These are phyloP conservation scores for Chirona hameri DNA, from an alignment of 2,888 invertebrate species.

Conservation along the genomic window DNA sequence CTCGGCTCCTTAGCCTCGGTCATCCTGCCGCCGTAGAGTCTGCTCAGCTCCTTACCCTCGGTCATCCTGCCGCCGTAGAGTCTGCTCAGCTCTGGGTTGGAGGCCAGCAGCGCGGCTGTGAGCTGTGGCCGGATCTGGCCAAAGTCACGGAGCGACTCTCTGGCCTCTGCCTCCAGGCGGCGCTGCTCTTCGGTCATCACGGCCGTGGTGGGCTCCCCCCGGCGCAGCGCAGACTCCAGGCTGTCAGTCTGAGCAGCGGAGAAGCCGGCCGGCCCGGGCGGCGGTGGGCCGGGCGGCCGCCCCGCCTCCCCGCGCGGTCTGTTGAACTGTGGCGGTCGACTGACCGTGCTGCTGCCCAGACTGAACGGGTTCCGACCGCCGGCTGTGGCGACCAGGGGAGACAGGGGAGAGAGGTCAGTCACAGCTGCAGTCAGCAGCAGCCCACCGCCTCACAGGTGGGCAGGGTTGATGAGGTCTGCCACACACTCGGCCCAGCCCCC, in stretches of 20 bases:
- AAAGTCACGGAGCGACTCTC: background rate
- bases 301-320: background rate
- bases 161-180: background rate
- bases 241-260: background rate
- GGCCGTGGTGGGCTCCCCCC: background rate
- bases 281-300: background rate
- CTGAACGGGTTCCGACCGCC: background rate
- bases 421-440: too few relatives aligned
- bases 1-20: background rate
- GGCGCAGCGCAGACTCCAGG: background rate
- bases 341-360: too few relatives aligned
- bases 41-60: background rate
- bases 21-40: background rate
- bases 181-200: background rate
- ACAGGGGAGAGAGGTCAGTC: background rate
- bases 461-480: too few relatives aligned
- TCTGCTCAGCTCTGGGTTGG: slow-evolving; percentile 29
- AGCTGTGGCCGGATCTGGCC: slow-evolving; percentile 1
- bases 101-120: slow-evolving; percentile 30
- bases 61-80: slow-evolving; percentile 36
- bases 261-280: background rate
- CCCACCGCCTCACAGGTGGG: too few relatives aligned
- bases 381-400: background rate
- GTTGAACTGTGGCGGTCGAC: background rate
- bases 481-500: too few relatives aligned